Evolutionary conservation across 2,888 invertebrate species (phyloP), one percentile per base, ranked within the genome.

Genomic region (Galeruca laticollis): DNA sequence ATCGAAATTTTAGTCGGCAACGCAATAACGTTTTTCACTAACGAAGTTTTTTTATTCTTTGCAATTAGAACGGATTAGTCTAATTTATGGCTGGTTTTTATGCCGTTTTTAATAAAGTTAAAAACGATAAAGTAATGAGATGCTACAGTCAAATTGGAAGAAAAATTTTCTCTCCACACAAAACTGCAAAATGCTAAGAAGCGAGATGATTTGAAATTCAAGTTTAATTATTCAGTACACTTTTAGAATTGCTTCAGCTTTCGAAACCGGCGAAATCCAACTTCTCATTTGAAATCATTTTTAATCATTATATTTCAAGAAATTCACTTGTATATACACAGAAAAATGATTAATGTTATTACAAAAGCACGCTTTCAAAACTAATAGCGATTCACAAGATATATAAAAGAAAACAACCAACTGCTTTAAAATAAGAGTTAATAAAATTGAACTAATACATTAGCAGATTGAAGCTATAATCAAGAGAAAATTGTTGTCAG

Each of bases 121-220:
- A 21, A 40, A 51, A 51, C 51, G 51, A 51, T 51, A 6, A 21
- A 54, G 54, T 54, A 54, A 54, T 54, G 54, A 54, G 54, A 54
- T 26, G 54, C 26, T 54, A 54, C 54, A 54, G 26, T 54, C 54
- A 54, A 54, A 31, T 54, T 54, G 26, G 26, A 54, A 54, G 54
- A 54, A 54, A 54, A 26, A 31, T 31, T 54, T 33, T 54, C 33
- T 33, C 6, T 54, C 26, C 31, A 31, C 15, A 54, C 54, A 54
- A 54, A 40, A 54, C 54, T 54, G 54, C 54, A 54, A 26, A 54
- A 54, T 31, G 15, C 26, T 54, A 33, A 54, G n/a, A 33, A 54
- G 54, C 31, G 31, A 15, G 8, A 54, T 54, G 13, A 54, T 54
- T 54, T 31, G 10, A 54, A 26, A 54, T 54, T 54, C 31, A 2